Evolutionary conservation across 2,888 invertebrate genomes (phyloP).

Genomic region (Boloria euphrosyne): DNA sequence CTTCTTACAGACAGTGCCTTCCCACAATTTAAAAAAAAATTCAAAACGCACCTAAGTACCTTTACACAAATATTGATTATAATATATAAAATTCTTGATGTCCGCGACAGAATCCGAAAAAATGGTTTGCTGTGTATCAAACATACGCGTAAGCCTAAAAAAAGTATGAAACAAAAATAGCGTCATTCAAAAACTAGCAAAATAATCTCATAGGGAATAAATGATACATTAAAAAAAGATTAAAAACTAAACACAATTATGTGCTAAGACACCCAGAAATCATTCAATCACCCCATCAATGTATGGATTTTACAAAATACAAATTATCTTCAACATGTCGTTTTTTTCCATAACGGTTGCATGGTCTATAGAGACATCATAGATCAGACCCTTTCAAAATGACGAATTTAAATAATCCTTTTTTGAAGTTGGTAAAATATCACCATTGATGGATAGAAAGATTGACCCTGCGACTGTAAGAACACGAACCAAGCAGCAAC

Average conservation of each 20-base stretch:
- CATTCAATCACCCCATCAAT: constrained; percentile 75
- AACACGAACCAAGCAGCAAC: constrained; percentile 67
- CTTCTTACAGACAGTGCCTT: too few relatives aligned
- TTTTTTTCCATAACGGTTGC: too few relatives aligned
- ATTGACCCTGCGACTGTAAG: constrained; percentile 75
- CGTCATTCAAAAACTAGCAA: constrained; percentile 10
- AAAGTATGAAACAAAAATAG: background rate
- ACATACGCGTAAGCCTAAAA: too few relatives aligned
- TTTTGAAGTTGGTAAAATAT: constrained; percentile 39
- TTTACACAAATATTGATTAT: too few relatives aligned
- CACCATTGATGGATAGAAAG: constrained; percentile 70
- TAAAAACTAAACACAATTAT: constrained; percentile 50
- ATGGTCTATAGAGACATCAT: too few relatives aligned
- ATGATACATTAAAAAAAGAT: constrained; percentile 28
- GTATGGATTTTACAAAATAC: constrained; percentile 44
- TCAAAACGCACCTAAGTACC: too few relatives aligned
- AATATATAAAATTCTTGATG: too few relatives aligned
- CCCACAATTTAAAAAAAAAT: too few relatives aligned
- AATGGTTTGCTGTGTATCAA: too few relatives aligned
- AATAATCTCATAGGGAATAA: constrained; percentile 20
- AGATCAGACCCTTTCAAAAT: too few relatives aligned
- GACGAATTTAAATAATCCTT: background rate
- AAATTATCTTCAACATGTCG: background rate
- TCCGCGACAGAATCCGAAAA: too few relatives aligned
- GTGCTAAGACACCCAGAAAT: constrained; percentile 75